Evolutionary conservation across 2,797 vertebrate species (phyloP).

Genomic region (Semotilus atromaculatus): DNA sequence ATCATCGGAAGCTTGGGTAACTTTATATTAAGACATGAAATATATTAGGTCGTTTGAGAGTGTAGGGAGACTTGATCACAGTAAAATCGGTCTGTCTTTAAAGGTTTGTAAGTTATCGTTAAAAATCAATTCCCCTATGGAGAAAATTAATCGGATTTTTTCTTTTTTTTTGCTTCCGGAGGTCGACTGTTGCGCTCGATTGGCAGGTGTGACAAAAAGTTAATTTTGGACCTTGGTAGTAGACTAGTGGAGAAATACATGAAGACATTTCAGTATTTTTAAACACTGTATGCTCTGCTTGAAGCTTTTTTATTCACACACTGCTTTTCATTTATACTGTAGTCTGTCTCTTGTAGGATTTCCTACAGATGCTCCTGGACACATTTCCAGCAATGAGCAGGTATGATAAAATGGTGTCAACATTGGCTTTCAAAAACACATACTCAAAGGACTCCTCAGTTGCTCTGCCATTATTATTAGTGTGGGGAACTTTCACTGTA

Average conservation of each 20-base stretch:
- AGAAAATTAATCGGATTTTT: background rate
- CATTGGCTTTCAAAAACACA: background rate
- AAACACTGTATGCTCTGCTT: background rate
- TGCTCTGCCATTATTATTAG: conserved; percentile 18
- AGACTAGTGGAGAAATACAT: background rate
- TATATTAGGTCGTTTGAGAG: background rate
- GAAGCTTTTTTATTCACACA: background rate
- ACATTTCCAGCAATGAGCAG: conserved; percentile 83
- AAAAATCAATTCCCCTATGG: background rate
- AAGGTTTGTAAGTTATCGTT: background rate
- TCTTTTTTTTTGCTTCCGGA: background rate
- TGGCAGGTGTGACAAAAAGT: background rate
- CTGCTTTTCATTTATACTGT: conserved; percentile 1
- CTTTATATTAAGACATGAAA: too few species aligned
- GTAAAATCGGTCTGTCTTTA: background rate
- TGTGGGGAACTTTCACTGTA: background rate
- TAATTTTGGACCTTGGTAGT: background rate
- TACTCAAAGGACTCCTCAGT: conserved; percentile 18
- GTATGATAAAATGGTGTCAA: conserved; percentile 74
- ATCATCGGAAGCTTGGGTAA: too few species aligned
- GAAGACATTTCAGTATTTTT: background rate
- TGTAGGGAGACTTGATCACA: too few species aligned
- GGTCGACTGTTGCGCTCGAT: background rate
- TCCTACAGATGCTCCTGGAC: conserved; percentile 89
- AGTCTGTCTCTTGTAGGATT: conserved; percentile 82